Evolutionary conservation across 2,113 vertebrate genomes (phyloP).

Genomic region (Hippolais icterina): DNA sequence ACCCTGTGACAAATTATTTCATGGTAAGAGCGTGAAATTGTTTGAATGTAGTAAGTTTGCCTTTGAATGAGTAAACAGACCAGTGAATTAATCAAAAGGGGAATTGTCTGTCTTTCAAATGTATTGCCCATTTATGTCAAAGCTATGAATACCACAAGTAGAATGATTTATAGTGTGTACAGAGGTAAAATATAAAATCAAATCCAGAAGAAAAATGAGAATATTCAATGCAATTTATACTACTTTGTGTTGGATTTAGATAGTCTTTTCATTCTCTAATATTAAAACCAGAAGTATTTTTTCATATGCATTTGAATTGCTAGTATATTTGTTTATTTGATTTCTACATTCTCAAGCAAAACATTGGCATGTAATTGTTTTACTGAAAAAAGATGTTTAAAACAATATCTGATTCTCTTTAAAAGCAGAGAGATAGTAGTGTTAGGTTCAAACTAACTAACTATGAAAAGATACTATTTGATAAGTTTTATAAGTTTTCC

Average conservation of each 20-base stretch:
- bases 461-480: not conserved
- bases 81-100: not conserved
- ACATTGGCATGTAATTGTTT: not conserved
- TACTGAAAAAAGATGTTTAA: not conserved
- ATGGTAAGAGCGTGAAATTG: not conserved
- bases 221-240: not conserved
- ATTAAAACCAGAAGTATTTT: not conserved
- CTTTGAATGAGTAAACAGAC: not conserved
- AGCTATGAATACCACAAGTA: not conserved
- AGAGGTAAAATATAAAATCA: not conserved
- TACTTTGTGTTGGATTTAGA: not conserved
- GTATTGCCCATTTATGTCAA: not conserved
- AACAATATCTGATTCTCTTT: not conserved
- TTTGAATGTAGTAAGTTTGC: not conserved
- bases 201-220: not conserved
- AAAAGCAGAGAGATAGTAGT: not conserved
- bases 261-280: not conserved
- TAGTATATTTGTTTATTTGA: not conserved
- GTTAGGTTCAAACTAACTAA: not conserved
- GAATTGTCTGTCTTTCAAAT: not conserved
- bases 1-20: not conserved
- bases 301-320: not conserved
- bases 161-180: not conserved
- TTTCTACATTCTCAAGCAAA: not conserved
- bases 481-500: not conserved